A percentile compares a stretch with the other conserved stretches of the same genome.
Conservation (phyloP, 2,797 vertebrate species). For the Lateolabrax maculatus region DNA sequence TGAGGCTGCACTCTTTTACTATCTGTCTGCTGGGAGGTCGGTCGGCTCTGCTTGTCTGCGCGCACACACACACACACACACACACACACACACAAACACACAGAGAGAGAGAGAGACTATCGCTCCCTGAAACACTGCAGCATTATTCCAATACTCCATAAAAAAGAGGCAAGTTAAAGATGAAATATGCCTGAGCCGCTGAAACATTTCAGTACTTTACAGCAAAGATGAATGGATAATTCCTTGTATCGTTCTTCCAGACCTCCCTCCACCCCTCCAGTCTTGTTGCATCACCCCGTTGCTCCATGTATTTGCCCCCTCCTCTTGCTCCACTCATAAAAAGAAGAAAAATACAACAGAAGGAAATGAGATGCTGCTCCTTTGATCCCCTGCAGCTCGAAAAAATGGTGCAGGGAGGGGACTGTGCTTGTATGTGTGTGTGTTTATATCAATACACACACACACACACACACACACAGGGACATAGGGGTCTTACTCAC, state of each 20-base stretch:
- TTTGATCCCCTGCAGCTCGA: slow-evolving; percentile 58
- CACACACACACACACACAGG: slow-evolving; percentile 17
- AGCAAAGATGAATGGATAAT: slow-evolving; percentile 63
- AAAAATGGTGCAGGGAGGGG: slow-evolving; percentile 56
- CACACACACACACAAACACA: slow-evolving; percentile 17
- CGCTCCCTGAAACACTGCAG: slow-evolving; percentile 52
- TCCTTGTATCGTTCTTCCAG: slow-evolving; percentile 32
- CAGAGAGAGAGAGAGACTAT: slow-evolving; percentile 14
- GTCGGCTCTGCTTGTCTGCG: slow-evolving; percentile 49
- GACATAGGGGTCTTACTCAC: slow-evolving; percentile 24
- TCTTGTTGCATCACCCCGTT: slow-evolving; percentile 51
- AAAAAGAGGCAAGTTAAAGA: slow-evolving; percentile 60
- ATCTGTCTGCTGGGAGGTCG: slow-evolving; percentile 73
- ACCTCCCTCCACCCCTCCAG: slow-evolving; percentile 10
- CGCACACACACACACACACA: slow-evolving; percentile 7
- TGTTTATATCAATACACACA: slow-evolving; percentile 9
- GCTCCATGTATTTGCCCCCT: slow-evolving; percentile 23
- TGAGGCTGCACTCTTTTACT: slow-evolving; percentile 76
- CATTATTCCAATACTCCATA: slow-evolving; percentile 65
- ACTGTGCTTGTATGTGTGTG: slow-evolving; percentile 22
- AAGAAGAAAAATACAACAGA: slow-evolving; percentile 61
- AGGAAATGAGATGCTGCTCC: slow-evolving; percentile 68
- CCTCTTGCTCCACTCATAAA: slow-evolving; percentile 57
- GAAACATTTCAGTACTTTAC: slow-evolving; percentile 56
- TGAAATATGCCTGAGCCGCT: slow-evolving; percentile 52